Percentiles rank a stretch among this genome's conserved stretches.
Evolutionary conservation across 2,113 vertebrate species (phyloP).

Genomic region (Sylvia atricapilla): DNA sequence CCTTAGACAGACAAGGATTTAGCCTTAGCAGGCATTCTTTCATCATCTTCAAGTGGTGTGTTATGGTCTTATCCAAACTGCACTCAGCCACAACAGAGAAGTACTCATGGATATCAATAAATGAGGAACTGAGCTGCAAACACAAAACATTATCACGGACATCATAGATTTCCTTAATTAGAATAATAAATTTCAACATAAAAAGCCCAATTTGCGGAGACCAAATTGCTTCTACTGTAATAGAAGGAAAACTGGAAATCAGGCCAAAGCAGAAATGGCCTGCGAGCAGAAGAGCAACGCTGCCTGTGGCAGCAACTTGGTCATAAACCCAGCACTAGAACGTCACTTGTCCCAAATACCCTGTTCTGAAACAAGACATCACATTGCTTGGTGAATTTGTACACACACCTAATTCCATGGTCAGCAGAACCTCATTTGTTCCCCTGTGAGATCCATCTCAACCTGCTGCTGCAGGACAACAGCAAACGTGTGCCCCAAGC

Average conservation of each 20-base stretch:
- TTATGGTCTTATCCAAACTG: neutral
- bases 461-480: neutral
- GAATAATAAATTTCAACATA: neutral
- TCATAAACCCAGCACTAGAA: neutral
- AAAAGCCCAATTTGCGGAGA: neutral
- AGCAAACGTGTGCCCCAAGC: rapidly evolving
- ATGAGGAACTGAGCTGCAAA: neutral
- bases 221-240: neutral
- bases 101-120: neutral
- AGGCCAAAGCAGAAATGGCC: neutral
- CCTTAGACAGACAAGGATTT: neutral
- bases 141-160: neutral
- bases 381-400: rapidly evolving
- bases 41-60: neutral
- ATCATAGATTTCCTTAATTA: neutral
- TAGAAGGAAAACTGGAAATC: neutral
- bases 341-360: neutral
- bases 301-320: neutral
- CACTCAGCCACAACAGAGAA: neutral
- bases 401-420: neutral
- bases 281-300: neutral
- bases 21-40: neutral
- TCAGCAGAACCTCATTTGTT: neutral
- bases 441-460: neutral
- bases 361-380: neutral